Conservation (phyloP, 2,888 invertebrate species). For the Drosophila sordidula region DNA sequence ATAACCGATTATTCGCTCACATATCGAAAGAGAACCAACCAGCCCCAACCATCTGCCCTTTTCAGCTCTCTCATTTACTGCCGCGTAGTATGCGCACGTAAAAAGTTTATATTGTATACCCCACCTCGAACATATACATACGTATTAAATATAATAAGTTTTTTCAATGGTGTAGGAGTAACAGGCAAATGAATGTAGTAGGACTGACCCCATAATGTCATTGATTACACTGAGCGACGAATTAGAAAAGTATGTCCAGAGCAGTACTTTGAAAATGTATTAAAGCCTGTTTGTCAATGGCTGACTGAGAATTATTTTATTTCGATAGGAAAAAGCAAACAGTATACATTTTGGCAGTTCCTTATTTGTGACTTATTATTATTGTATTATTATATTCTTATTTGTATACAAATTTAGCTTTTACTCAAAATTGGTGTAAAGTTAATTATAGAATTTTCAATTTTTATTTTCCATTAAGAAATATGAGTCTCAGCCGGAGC, state of each 20-base stretch:
- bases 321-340: too few relatives aligned
- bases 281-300: neutral
- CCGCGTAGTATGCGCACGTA: slow-evolving; percentile 16
- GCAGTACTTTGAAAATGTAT: neutral
- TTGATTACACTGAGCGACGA: neutral
- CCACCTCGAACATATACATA: slow-evolving; percentile 5
- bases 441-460: too few relatives aligned
- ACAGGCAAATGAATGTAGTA: slow-evolving; percentile 4
- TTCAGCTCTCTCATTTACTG: slow-evolving; percentile 1
- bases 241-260: neutral
- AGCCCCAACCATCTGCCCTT: neutral
- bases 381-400: too few relatives aligned
- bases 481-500: too few relatives aligned
- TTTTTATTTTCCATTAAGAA: too few relatives aligned
- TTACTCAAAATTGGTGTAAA: too few relatives aligned
- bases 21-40: slow-evolving; percentile 10
- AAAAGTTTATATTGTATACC: slow-evolving; percentile 19
- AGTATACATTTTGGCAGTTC: too few relatives aligned
- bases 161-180: slow-evolving; percentile 3
- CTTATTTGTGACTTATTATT: too few relatives aligned
- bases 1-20: slow-evolving; percentile 10
- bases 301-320: neutral
- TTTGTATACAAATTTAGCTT: too few relatives aligned
- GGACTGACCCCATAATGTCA: slow-evolving; percentile 6
- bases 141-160: neutral